Base-by-base conservation (phyloP, 2,113 vertebrate species). In the Sylvilagus bachmani region DNA sequence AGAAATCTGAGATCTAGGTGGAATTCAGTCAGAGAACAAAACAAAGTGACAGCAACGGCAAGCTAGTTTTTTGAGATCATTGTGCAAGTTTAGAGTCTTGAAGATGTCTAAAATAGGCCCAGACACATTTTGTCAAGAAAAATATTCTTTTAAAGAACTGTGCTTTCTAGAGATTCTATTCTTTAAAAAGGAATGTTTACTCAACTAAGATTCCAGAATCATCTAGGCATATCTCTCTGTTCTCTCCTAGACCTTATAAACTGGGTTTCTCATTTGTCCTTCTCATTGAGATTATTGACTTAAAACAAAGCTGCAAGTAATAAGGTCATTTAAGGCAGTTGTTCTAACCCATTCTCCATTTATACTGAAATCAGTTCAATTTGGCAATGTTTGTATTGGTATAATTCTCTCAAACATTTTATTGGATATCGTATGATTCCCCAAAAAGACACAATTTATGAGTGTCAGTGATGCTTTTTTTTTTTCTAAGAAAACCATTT, bases 1-100 rank as follows among this genome's bases (percentile, higher is more conserved):
- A 77, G 49, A 12, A 84, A 11, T 1, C 17, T 70, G 24, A 31
- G 53, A 49, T 10, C 79, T 38, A 33, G 29, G 29, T 31, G 19
- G 89, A 78, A 33, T 84, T 51, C n/a, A 89, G 77, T 84, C 22
- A 93, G 27, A 67, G 89, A 75, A 51, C 62, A 74, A 31, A 75
- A 64, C 19, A 84, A 75, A 53, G 17, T 17, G 64, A 93, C 8
- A 79, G 10, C 4, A 83, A 17, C 10, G 66, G 55, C 77, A 82
- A 74, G 19, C 17, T n/a, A 55, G 13, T 17, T 22, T 64, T 31
- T 84, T 33, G 5, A 55, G 12, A 81, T 61, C 21, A 75, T 31
- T 61, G 29, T 44, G 29, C 74, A 62, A 64, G 33, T 67, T 29
- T 86, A 62, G 53, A 61, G 53, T 71, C 17, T 38, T 88, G 10